Base-by-base conservation (phyloP, 1,140 invertebrate species). In the Calephelis virginiensis region DNA sequence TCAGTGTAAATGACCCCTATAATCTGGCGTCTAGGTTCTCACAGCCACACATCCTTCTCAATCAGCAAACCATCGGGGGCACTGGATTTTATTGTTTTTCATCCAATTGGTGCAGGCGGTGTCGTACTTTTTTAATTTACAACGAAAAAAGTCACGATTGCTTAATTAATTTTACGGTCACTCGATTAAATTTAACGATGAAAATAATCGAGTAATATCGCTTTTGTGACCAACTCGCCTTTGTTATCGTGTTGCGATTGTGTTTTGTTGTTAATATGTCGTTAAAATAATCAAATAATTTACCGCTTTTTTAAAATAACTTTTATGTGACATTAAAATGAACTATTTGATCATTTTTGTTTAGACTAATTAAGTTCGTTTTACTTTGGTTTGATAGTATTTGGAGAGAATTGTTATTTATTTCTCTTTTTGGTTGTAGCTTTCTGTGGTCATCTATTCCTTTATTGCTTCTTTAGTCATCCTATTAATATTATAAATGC, bases 61-160 rank as follows among this genome's bases (percentile, higher is more conserved):
- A 90, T 90, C 87, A 87, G 79, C 86, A 70, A 74, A 49, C 78
- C 81, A 85, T 85, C 76, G 77, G 80, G 70, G 77, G 80, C 64
- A 86, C 77, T 38, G 81, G 85, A 88, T 90, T 89, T 90, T 88
- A 88, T 90, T 90, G 85, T 88, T 90, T 90, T 86, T 81, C 64
- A 77, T 80, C 82, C 81, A 85, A 89, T 81, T 78, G 79, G 72
- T 80, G 83, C 77, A 81, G 77, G 78, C 69, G 67, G 28, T 56
- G 53, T 43, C 40, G 40, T 56, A 64, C 63, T 81, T 80, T 78
- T 73, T 75, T 71, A 78, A 70, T 76, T 73, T 76, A 71, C 73
- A 56, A 61, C 64, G 69, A 70, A 71, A 80, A 85, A 82, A 75
- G 67, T 63, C 64, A 72, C 72, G 69, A 80, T 80, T 74, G 73